Evolutionary conservation across 2,797 vertebrate species (phyloP), one percentile per base, ranked within the genome.

Genomic region (Cichlasoma orientale): DNA sequence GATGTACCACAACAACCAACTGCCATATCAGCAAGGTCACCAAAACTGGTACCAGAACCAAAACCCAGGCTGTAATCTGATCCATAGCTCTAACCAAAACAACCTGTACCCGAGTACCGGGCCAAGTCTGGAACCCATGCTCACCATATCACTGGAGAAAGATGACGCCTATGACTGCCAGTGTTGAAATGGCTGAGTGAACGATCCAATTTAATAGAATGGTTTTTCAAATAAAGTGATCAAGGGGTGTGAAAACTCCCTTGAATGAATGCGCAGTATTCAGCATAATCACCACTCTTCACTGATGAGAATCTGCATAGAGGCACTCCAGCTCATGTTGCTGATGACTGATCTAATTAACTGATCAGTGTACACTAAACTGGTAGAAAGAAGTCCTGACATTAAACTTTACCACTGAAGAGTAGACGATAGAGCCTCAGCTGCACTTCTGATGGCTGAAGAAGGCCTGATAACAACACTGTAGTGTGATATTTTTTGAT

Each of bases 61-160:
- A 84, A 92, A 86, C 88, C 86, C 66, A 74, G 84, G 73, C 80
- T 89, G 88, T 75, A 91, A 91, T 84, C 87, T 91, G 77, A 87
- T 82, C 70, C 84, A 87, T 56, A 76, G 72, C 82, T 77, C 83
- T 25, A 75, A 88, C 96, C 96, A 97, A 95, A 97, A 90, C 91
- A 96, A 96, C 89, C 97, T 96, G 90, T 97, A 96, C 94, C 93
- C 95, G 86, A 96, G 95, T 93, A 93, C 93, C 88, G 96, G 96
- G 66, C 90, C 95, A 66, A 95, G 95, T 25, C 95, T 96, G 88
- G 97, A 99, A 86, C 97, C 97, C 86, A 98, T 96, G 92, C 96
- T 99, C 95, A 97, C 97, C 91, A 97, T 99, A 96, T 97, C 96
- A 89, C 95, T 98, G 96, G 98, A 98, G 89, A 98, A 97, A 95